A percentile compares a stretch with the other conserved stretches of the same genome.
Evolutionary conservation across 2,888 invertebrate genomes (phyloP).

Genomic region (Julus scandinavius): DNA sequence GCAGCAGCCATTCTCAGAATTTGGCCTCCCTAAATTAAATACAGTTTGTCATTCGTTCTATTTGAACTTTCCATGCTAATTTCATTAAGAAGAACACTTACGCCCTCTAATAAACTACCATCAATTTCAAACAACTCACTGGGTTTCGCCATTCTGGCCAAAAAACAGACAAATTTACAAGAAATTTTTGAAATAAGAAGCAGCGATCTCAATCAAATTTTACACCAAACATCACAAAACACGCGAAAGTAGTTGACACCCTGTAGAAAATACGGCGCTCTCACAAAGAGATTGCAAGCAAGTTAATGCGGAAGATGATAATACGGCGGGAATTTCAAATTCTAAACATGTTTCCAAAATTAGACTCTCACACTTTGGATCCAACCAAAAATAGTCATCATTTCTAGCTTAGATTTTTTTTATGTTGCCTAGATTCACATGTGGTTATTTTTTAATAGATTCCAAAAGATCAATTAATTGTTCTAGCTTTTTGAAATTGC

Average conservation of each 20-base stretch:
- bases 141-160: neutral
- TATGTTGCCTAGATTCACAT: no score
- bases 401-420: no score
- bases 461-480: no score
- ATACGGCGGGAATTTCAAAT: neutral
- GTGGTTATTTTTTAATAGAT: no score
- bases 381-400: no score
- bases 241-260: neutral
- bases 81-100: constrained; percentile 18
- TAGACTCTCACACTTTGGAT: no score
- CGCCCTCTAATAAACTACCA: constrained; percentile 52
- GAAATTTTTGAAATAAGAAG: neutral
- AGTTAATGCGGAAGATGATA: neutral
- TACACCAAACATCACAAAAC: neutral
- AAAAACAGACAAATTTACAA: neutral
- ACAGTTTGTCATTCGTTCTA: neutral
- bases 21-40: constrained; percentile 82
- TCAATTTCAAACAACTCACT: constrained; percentile 44
- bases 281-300: neutral
- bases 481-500: no score
- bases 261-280: neutral
- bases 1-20: constrained; percentile 84
- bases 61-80: neutral
- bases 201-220: neutral
- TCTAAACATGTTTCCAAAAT: no score